A percentile compares a stretch with the other conserved stretches of the same genome.
Conservation (phyloP, 2,888 invertebrate species). For the Apamea monoglypha region DNA sequence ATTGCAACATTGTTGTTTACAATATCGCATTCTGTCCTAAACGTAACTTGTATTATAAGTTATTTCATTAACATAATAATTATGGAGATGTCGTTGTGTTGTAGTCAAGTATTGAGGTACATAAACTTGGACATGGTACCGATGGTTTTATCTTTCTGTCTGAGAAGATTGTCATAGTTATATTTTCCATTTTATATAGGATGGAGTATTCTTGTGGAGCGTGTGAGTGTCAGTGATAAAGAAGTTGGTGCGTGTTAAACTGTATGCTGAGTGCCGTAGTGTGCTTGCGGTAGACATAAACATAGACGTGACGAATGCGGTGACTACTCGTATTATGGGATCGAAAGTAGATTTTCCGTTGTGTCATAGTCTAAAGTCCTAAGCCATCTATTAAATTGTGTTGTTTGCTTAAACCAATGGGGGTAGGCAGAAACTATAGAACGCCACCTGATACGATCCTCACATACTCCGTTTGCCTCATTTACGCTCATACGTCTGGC, state of each 20-base stretch:
- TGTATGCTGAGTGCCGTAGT: background rate
- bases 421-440: background rate
- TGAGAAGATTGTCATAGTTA: background rate
- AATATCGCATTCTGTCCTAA: background rate
- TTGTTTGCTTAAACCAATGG: too few species aligned
- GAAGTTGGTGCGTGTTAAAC: background rate
- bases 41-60: background rate
- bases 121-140: background rate
- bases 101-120: background rate
- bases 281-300: background rate
- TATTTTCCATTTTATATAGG: background rate
- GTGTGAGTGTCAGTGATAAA: background rate
- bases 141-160: background rate
- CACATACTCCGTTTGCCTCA: background rate
- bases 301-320: background rate
- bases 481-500: background rate
- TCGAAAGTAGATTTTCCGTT: background rate
- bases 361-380: background rate
- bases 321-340: background rate
- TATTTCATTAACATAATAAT: background rate
- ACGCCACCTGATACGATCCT: background rate
- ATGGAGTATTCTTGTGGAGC: background rate
- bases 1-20: conserved; percentile 24
- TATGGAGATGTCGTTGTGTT: background rate
- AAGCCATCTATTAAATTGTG: too few species aligned